Base-by-base conservation (phyloP, 2,888 invertebrate species). In the Linnaemya vulpina region DNA sequence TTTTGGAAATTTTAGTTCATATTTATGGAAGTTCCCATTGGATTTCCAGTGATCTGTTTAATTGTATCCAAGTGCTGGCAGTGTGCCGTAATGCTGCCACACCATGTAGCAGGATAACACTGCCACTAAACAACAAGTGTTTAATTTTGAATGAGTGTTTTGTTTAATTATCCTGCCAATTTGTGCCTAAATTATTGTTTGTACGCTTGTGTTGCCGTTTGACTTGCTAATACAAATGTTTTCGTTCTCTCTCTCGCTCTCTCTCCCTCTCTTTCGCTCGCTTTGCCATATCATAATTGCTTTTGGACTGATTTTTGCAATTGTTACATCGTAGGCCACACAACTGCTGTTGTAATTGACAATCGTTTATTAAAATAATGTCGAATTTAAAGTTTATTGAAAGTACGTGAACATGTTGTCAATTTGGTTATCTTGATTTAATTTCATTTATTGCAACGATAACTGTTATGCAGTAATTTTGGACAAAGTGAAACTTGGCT, bases 111-210 rank as follows among this genome's bases (percentile, higher is more conserved):
- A 63, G 30, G 25, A 67, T 53, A 75, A 43, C 40, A 67, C 13
- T 60, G 49, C 65, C 51, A 60, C 51, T 67, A 25, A 80, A 74
- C 82, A 71, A 74, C 53, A 80, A 84, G 62, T 80, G 62, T 77
- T 77, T 35, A 58, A 67, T 46, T 35, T 67, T 20, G 11, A 76
- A 35, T 49, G 55, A 30, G 67, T 67, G 67, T 49, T 73, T 60
- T 68, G n/a, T 77, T 68, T 77, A 68, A 77, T 77, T 77, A 77
- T 68, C 25, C 60, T 51, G 58, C 22, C 77, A 68, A 60, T 68
- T 67, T 65, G 65, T 43, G 43, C n/a, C 30, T 46, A 13, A n/a
- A 35, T 46, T 58, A 13, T 40, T 17, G 35, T n/a, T 5, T 58
- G 1, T 20, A 13, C 5, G 30, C 30, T 30, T 3, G n/a, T 30